Conservation (phyloP, 2,113 vertebrate species). For the Dromiciops gliroides region DNA sequence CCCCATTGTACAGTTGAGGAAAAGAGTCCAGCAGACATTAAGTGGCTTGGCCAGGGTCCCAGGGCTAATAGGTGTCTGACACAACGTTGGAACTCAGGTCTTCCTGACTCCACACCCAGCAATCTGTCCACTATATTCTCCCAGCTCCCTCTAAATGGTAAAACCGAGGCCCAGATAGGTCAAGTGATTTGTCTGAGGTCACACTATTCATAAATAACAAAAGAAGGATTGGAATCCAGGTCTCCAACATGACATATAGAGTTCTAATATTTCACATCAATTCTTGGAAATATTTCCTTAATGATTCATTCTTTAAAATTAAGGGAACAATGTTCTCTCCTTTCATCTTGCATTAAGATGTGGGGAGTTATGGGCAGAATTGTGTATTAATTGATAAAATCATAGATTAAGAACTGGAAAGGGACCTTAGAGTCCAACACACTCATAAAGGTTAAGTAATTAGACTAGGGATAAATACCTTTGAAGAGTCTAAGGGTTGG, state of each 20-base stretch:
- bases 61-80: not conserved
- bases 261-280: not conserved
- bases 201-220: not conserved
- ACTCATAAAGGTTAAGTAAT: not conserved
- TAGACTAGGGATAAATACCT: not conserved
- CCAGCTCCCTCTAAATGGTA: not conserved
- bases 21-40: not conserved
- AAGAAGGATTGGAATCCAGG: not conserved
- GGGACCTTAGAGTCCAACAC: not conserved
- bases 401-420: not conserved
- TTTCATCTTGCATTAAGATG: not conserved
- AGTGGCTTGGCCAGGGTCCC: not conserved
- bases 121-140: not conserved
- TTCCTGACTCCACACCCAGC: not conserved
- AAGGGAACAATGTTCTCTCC: not conserved
- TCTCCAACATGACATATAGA: not conserved
- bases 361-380: not conserved
- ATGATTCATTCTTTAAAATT: no score
- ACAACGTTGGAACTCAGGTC: not conserved
- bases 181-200: not conserved
- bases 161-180: not conserved
- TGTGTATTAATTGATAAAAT: not conserved
- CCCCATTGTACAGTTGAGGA: not conserved
- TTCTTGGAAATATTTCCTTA: no score
- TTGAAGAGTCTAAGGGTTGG: not conserved